phyloP scores from a whole-genome alignment of 2,113 vertebrate genomes.

The Microcebus ravelobensis region DNA sequence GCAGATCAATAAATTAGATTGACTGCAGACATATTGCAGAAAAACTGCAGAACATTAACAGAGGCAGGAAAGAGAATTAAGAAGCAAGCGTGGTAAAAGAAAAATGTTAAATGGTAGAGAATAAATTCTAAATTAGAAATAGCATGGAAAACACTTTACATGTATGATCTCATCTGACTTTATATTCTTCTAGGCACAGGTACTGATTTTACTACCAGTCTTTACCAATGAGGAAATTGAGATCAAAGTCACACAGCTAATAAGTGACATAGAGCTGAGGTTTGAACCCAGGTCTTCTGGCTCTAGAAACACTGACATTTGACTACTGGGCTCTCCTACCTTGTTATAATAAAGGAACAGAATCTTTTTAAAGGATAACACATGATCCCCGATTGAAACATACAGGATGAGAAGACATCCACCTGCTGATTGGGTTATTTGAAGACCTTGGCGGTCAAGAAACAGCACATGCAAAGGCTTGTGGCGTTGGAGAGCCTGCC shows the following conservation, averaged over 20 bases:
- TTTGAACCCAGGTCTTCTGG: neutral
- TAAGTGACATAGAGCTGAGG: neutral
- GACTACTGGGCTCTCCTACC: neutral
- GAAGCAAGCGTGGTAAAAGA: neutral
- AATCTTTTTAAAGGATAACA: neutral
- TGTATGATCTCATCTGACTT: neutral
- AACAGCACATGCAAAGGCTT: neutral
- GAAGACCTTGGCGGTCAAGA: neutral
- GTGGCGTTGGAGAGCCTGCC: neutral
- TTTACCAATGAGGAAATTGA: neutral
- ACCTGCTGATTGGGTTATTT: neutral
- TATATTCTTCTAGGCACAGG: neutral
- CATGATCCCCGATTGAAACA: neutral
- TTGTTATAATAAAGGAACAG: neutral
- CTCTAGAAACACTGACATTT: neutral
- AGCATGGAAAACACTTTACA: neutral
- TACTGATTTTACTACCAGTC: neutral
- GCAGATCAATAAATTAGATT: neutral
- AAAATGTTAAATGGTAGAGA: neutral
- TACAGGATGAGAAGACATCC: neutral
- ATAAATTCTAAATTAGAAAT: neutral
- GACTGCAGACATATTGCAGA: neutral
- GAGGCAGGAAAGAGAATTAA: neutral
- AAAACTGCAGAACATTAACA: neutral
- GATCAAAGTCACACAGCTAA: neutral